Base-by-base conservation (phyloP, 2,113 vertebrate genomes). In the Semicossyphus pulcher region DNA sequence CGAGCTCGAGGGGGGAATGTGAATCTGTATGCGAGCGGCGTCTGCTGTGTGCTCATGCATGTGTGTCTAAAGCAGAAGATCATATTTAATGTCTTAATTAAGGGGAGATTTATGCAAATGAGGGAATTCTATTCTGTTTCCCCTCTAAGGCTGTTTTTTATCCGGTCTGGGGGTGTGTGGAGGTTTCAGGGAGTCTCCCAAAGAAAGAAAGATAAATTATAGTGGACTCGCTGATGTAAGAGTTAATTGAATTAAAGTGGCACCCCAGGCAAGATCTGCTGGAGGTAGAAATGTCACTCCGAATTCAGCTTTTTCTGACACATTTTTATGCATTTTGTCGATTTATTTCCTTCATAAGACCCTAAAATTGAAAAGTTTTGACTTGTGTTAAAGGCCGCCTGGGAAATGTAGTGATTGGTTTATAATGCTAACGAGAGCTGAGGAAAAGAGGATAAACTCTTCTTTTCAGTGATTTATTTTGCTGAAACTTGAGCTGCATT, bases 31-130 rank as follows among this genome's bases (percentile, higher is more conserved):
- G 44, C 52, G 31, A 34, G 71, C 39, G 5, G 44, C 15, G 6
- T 70, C 45, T 72, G 66, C 37, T 25, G 45, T 54, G 49, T 62
- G 52, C 29, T 51, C 53, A 61, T 64, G 44, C 47, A 25, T 49
- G 48, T 60, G 72, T 59, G 67, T 73, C 61, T 70, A 14, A 26
- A 51, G 63, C 42, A 49, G 61, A 67, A 66, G 72, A 87, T 85
- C 78, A 76, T 71, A 79, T 87, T 88, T 89, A 89, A 90, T 81
- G 86, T 90, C 86, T 90, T 91, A 87, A 92, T 93, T 92, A 92
- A 62, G 59, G 54, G 53, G 37, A 52, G 52, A 77, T 88, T 86
- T 72, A 91, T 92, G 86, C 72, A 90, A 90, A 92, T 84, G 15
- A 82, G 56, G 60, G 45, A 47, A 67, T 78, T 60, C 44, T 77